Evolutionary conservation across 2,888 invertebrate genomes (phyloP), one percentile per base, ranked within the genome.

Genomic region (Pediacus dermestoides): DNA sequence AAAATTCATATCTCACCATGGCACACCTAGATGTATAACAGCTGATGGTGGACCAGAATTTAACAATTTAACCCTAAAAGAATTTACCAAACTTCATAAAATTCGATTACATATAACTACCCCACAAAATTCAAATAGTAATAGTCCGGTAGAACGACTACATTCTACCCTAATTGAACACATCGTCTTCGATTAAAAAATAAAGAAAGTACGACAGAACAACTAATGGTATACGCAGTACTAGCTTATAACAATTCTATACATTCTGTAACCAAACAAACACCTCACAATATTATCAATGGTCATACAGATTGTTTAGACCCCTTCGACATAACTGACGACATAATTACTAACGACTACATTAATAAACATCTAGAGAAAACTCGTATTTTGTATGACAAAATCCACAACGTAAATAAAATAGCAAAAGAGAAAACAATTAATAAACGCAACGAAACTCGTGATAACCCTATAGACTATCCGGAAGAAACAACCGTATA

Each of bases 121-220:
- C 12, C 13, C 46, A 21, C 35, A 37, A 40, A 50, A 50, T 16
- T 33, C 33, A 10, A 49, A 49, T 44, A 38, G 39, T 10, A 46
- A 45, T 34, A 45, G 47, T 11, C 44, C 16, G 28, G 37, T 44
- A 12, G 48, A 51, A 42, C 16, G 48, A 25, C 38, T 50, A n/a
- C 46, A 45, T 35, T 53, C 48, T 8, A 52, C 46, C 2, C 37
- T 51, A 2, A 37, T 42, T 9, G 51, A 51, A 50, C 21, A 31
- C n/a, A 34, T 35, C 13, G 0, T 38, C 9, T 30, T 32, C 9
- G n/a, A n/a, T n/a, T 16, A 41, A 22, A 40, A 34, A 37, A 23
- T 35, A 14, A 14, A 38, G 34, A 39, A 42, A 13, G 9, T 7
- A 16, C 27, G 18, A 10, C 10, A 26, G 25, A 27, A 22, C 2